Evolutionary conservation across 2,888 invertebrate species (phyloP), one percentile per base, ranked within the genome.

Genomic region (Drosophila tanythrix): DNA sequence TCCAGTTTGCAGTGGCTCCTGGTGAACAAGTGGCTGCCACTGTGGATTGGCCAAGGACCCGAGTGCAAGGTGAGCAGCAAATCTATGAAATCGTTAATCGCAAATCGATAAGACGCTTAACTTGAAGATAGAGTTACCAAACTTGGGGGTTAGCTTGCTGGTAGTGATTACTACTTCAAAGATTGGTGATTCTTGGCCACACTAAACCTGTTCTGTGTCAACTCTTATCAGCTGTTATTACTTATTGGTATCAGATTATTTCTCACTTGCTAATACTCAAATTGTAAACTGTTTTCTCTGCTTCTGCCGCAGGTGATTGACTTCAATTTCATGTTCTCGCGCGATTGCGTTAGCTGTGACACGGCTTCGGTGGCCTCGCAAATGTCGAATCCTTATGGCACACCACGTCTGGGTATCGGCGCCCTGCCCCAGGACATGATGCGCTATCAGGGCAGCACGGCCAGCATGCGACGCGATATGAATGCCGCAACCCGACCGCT

Each of bases 1-100:
- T 94, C 95, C 2, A 94, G 95, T 1, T 93, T 95, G 43, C 95
- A 95, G 84, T 95, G 95, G 95, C 93, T 95, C 81, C 92, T 95
- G 70, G 95, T 95, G 0, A 95, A 96, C 86, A 95, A 95, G 82
- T 95, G 95, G 95, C 88, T 95, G 29, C 95, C 95, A 0, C 88
- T 95, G 50, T 95, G 95, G 95, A 94, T 95, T 68, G 93, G 93
- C n/a, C 94, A 94, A 60, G 94, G 94, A 10, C 92, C 93, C 15
- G 94, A 94, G 69, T 94, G 94, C 85, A 94, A 94, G 87, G 93
- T 91, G 21, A 33, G 76, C 33, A 7, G 25, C 25, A 46, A 18
- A 46, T 21, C n/a, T 21, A 21, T 13, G 1, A 21, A 13, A 13
- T 43, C 3, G 13, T 21, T 13, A 13, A 43, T 43, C 43, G 11